Evolutionary conservation across 2,888 invertebrate genomes (phyloP).

Genomic region (Dryobotodes eremita): DNA sequence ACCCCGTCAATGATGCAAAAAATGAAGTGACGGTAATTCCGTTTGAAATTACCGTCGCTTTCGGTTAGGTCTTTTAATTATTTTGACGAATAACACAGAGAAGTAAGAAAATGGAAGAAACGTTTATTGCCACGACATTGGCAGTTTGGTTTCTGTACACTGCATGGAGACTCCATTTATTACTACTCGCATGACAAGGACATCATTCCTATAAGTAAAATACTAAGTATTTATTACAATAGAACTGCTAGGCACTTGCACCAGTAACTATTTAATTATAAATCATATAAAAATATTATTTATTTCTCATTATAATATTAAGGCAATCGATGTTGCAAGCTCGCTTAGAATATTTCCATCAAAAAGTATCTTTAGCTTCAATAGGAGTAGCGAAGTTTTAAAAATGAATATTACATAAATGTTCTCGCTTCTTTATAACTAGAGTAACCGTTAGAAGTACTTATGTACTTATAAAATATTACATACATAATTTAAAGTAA

Average conservation of each 20-base stretch:
- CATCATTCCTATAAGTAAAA: constrained; percentile 36
- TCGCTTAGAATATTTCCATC: constrained; percentile 24
- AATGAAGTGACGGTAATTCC: too few species aligned
- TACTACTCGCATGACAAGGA: constrained; percentile 8
- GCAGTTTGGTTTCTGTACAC: not conserved
- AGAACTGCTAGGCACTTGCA: constrained; percentile 47
- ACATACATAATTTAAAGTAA: constrained; percentile 34
- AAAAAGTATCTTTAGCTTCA: constrained; percentile 27
- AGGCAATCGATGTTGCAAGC: constrained; percentile 21
- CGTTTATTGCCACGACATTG: not conserved
- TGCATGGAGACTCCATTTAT: not conserved
- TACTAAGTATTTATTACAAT: constrained; percentile 36
- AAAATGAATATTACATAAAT: constrained; percentile 6
- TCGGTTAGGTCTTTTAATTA: not conserved
- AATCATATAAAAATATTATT: constrained; percentile 14
- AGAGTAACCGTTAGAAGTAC: constrained; percentile 17
- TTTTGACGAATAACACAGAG: constrained; percentile 3
- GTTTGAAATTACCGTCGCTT: not conserved
- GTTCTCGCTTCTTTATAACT: constrained; percentile 12
- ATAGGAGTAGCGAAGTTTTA: constrained; percentile 16
- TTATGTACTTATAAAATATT: constrained; percentile 24
- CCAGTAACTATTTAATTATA: constrained; percentile 33
- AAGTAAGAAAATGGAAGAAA: not conserved
- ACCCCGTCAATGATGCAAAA: too few species aligned
- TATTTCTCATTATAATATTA: constrained; percentile 32